Evolutionary conservation across 2,797 vertebrate genomes (phyloP).

Genomic region (Chiloscyllium punctatum): DNA sequence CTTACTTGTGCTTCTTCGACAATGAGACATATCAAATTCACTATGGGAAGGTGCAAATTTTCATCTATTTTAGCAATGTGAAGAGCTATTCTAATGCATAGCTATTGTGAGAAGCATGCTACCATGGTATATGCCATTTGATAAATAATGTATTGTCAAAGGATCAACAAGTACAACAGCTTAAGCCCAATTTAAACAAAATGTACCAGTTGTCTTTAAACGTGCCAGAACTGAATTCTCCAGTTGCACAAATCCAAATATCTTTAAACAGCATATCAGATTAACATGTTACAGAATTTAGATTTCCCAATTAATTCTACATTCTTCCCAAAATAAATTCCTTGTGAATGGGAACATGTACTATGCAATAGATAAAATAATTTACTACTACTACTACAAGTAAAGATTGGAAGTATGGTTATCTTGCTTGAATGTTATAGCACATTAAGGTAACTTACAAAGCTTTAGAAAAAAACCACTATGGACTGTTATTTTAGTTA

Average conservation of each 20-base stretch:
- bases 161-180: background rate
- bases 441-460: background rate
- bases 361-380: background rate
- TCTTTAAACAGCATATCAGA: background rate
- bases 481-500: background rate
- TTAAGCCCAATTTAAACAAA: background rate
- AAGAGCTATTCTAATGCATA: background rate
- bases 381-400: background rate
- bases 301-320: background rate
- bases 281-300: background rate
- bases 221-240: background rate
- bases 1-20: background rate
- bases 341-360: background rate
- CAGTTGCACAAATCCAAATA: background rate
- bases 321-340: background rate
- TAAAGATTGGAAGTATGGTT: background rate
- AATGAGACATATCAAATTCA: background rate
- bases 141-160: background rate
- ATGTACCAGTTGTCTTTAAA: background rate
- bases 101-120: background rate
- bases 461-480: background rate
- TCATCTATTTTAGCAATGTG: background rate
- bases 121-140: background rate
- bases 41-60: background rate
- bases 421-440: slow-evolving; percentile 33